Conservation (phyloP, 2,113 vertebrate genomes). For the Abramis brama region DNA sequence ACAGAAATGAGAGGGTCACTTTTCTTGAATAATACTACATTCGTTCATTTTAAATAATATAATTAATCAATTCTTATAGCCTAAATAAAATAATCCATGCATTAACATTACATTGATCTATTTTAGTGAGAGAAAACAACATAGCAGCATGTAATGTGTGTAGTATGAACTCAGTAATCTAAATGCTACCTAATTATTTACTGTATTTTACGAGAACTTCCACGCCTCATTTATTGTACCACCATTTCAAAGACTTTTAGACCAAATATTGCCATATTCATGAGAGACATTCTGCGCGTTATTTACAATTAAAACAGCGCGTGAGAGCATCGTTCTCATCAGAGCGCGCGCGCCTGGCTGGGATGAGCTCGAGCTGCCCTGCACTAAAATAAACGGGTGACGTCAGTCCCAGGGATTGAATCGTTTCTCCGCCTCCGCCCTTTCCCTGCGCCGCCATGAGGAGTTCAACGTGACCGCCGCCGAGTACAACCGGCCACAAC, state of each 20-base stretch:
- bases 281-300: background rate
- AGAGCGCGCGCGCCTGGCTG: background rate
- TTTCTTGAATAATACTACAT: background rate
- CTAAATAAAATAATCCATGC: background rate
- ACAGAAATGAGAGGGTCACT: background rate
- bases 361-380: conserved; percentile 1
- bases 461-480: conserved; percentile 76
- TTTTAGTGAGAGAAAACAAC: background rate
- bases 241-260: background rate
- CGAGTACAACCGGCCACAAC: conserved; percentile 52
- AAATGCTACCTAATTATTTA: background rate
- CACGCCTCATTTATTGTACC: too few species aligned
- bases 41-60: background rate
- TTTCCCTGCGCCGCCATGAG: conserved; percentile 63
- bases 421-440: conserved; percentile 17
- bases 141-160: background rate
- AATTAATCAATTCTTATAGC: background rate
- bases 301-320: background rate
- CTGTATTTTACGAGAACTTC: background rate
- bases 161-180: background rate
- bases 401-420: conserved; percentile 18
- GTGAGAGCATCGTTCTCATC: background rate
- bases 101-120: too few species aligned
- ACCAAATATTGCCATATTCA: background rate
- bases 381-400: conserved; percentile 30